Evolutionary conservation across 2,113 vertebrate genomes (phyloP), one percentile per base, ranked within the genome.

Genomic region (Spizaetus ornatus): DNA sequence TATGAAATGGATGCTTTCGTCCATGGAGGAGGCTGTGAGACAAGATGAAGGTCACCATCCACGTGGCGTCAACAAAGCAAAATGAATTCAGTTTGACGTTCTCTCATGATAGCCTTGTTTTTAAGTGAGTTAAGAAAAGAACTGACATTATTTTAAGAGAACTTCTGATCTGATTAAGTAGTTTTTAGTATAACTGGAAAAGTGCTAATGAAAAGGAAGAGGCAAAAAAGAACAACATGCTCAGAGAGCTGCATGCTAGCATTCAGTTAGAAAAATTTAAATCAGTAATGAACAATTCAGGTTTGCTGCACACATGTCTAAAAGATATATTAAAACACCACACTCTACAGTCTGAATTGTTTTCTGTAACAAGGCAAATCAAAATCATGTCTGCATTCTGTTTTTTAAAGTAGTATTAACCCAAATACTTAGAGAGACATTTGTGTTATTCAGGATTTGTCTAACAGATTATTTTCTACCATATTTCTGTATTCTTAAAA

Each of bases 201-300:
- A 40, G 40, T 40, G 40, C 40, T 40, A 40, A 40, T 40, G 40
- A 40, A 40, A 40, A 40, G 40, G 40, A 40, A 40, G 11, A 40
- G 52, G 20, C 11, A 93, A 82, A 92, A 95, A 89, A 87, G 61
- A 86, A 63, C 88, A 95, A 65, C 78, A 85, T 91, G 83, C 86
- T 93, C 62, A 79, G 92, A 94, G 90, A 84, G 48, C 15, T 82
- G 25, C 62, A 73, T 58, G 61, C 36, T 95, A 84, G 15, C 62
- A 61, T 92, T 74, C 79, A 81, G 63, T 83, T 62, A 93, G 77
- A 81, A 92, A 91, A 92, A 94, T 85, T 95, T 97, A 82, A 93
- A 94, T 90, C 70, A 36, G 73, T 93, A 95, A 93, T 85, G 84
- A 95, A 82, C 53, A 82, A 91, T 72, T 85, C 73, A 69, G 56